These are phyloP conservation scores for Drosophila mimica DNA, from an alignment of 2,888 invertebrate genomes.

Conservation along the genomic window DNA sequence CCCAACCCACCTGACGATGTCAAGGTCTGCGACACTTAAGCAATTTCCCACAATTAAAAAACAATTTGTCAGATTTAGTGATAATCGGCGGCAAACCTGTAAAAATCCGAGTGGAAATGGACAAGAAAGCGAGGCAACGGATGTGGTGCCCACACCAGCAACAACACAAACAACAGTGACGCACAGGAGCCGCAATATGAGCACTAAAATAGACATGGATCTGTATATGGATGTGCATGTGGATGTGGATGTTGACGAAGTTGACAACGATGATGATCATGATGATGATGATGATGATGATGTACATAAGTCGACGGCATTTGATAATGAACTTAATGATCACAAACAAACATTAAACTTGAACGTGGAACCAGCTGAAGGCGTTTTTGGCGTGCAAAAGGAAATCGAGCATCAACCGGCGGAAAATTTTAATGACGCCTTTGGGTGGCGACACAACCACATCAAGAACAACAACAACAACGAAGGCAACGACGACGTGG, in stretches of 20 bases:
- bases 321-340: constrained; percentile 75
- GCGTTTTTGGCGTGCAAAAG: constrained; percentile 62
- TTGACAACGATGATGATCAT: constrained; percentile 17
- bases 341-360: constrained; percentile 68
- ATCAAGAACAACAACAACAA: constrained; percentile 17
- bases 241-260: constrained; percentile 25
- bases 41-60: constrained; percentile 76
- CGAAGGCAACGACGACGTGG: constrained; percentile 35
- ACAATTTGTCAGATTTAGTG: constrained; percentile 66
- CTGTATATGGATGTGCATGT: constrained; percentile 13
- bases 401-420: constrained; percentile 77
- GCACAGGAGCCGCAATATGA: constrained; percentile 55
- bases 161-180: constrained; percentile 60
- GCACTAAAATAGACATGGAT: constrained; percentile 62
- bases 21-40: constrained; percentile 22
- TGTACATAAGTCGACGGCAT: constrained; percentile 56
- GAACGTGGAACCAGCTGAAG: constrained; percentile 54
- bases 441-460: constrained; percentile 54
- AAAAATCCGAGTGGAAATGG: constrained; percentile 45
- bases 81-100: constrained; percentile 40
- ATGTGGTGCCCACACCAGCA: constrained; percentile 47
- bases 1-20: constrained; percentile 13
- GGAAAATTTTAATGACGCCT: constrained; percentile 81
- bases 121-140: constrained; percentile 32
- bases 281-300: constrained; percentile 25